Base-by-base conservation (phyloP, 1,140 invertebrate genomes). In the Hormaphis cornu region DNA sequence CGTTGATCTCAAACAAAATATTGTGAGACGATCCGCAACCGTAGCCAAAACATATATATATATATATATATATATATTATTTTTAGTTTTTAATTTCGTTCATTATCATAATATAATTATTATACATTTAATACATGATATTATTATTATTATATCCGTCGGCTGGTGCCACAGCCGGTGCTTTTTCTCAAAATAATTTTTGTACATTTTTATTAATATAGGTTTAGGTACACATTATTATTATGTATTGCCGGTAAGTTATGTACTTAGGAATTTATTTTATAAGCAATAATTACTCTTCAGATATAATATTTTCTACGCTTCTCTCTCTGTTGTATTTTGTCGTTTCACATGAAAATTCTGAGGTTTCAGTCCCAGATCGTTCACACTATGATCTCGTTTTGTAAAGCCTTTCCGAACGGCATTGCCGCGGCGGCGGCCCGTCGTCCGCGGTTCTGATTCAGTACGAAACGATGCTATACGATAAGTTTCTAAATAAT, bases 331-430 rank as follows among this genome's bases (percentile, higher is more conserved):
- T 66, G 44, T 66, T 66, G 61, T 66, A 66, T 50, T 66, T 66
- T 66, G 26, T 66, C 61, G 61, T 66, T 66, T 66, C 61, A 66
- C 61, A 66, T 50, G 18, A 40, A 33, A 66, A 66, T 66, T 66
- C 61, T 66, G 61, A 28, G 61, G 61, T 66, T 50, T 66, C 61
- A 66, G 61, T 66, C 61, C 61, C 61, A 66, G 61, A 66, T 33
- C 61, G 16, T 66, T 63, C 61, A 66, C 44, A 22, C 30, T 63
- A 46, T 66, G 61, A 66, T 66, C 61, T 66, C 61, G 61, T 66
- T 66, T 66, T 63, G 22, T 66, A 35, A 66, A 66, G 22, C 61
- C 44, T 66, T 58, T 66, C 44, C 8, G 61, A 66, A 66, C 61
- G 44, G 44, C 61, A 66, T 4, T 44, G 14, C 42, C n/a, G 4